These are phyloP conservation scores for Megalurothrips usitatus DNA, from an alignment of 2,888 invertebrate species.

Conservation along the genomic window DNA sequence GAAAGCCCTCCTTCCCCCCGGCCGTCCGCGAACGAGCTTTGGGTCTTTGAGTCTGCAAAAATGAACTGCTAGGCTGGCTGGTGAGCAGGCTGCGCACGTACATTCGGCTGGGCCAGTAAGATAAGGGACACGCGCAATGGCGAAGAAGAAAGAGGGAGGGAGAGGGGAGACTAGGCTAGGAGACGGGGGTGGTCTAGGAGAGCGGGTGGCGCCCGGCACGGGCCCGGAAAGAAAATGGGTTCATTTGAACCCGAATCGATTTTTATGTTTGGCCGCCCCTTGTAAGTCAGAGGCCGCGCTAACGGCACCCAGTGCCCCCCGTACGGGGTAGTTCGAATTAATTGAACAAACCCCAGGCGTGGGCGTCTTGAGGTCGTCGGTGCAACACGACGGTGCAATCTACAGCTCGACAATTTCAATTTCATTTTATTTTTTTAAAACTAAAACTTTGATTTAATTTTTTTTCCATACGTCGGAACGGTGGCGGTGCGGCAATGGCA, in stretches of 20 bases:
- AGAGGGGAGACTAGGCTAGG: background rate
- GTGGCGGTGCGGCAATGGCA: too few species aligned
- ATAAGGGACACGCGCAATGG: background rate
- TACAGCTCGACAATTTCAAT: too few species aligned
- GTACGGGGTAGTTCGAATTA: too few species aligned
- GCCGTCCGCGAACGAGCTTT: too few species aligned
- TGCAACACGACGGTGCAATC: too few species aligned
- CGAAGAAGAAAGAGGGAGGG: background rate
- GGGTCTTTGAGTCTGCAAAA: background rate
- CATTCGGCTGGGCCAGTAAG: background rate
- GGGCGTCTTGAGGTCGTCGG: too few species aligned
- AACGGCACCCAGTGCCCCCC: too few species aligned
- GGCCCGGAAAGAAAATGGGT: conserved; percentile 19
- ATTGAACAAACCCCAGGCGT: too few species aligned
- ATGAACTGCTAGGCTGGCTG: background rate
- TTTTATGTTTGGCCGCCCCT: background rate
- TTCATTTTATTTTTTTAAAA: too few species aligned
- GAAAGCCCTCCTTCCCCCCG: background rate
- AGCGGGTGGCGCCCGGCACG: background rate
- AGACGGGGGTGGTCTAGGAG: background rate
- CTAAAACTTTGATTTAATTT: too few species aligned
- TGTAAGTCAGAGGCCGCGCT: too few species aligned
- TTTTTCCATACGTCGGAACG: too few species aligned
- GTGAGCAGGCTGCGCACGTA: background rate
- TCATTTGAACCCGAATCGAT: conserved; percentile 22